Base-by-base conservation (phyloP, 2,888 invertebrate species). In the Dichetophora obliterata region DNA sequence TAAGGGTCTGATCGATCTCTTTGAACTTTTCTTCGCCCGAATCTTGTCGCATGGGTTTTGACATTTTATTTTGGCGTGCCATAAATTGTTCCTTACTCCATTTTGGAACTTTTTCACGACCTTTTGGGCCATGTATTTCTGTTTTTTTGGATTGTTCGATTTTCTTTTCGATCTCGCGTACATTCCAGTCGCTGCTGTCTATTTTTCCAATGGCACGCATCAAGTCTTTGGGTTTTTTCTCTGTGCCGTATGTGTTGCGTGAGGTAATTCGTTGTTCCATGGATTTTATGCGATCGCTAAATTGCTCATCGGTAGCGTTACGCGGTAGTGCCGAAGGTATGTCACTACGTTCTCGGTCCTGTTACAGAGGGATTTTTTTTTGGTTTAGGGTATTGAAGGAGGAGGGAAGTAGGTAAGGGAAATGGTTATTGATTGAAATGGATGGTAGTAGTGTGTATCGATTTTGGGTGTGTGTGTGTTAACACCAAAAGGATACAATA, bases 101-200 rank as follows among this genome's bases (percentile, higher is more conserved):
- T 88, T 96, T 96, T 11, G 97, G 97, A 73, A 97, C 96, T 86
- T 93, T 94, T 84, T 95, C 95, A 66, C 92, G 91, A 9, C 91
- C 89, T 83, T 90, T 88, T 4, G 86, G 84, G 22, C 89, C 88
- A 11, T 86, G 86, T 74, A 87, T 85, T 82, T 90, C 90, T 0
- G 89, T 88, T 79, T 89, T 89, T 77, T 89, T 89, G 0, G 89
- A 90, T 82, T 91, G 90, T 76, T 93, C 93, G 48, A 97, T 96
- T 89, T 97, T 96, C 87, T 95, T 94, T 86, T 97, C 96, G 43
- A 97, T 95, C 88, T 96, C 94, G 82, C 95, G 94, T 50, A 97
- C 94, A 89, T 97, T 96, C 96, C 97, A 97, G 88, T 97, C 97
- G 77, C 93, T 94, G 78, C 94, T 93, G 86, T 96, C 96, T 81